Evolutionary conservation across 2,113 vertebrate genomes (phyloP).

Genomic region (Otis tarda): DNA sequence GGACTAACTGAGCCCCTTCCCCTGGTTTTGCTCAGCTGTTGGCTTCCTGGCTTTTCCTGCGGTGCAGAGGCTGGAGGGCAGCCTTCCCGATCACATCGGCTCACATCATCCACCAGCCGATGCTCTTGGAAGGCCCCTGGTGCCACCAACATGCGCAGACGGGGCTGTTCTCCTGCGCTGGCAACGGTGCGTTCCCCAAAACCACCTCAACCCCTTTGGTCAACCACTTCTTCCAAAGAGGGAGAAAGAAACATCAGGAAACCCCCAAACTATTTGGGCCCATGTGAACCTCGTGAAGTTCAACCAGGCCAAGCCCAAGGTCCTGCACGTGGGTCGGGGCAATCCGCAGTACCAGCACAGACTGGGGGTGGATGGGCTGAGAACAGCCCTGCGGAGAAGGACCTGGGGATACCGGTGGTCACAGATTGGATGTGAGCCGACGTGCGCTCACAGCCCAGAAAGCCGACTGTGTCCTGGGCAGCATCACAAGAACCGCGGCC

Average conservation of each 20-base stretch:
- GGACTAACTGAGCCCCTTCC: background rate
- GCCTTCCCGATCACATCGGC: background rate
- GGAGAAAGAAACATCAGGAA: background rate
- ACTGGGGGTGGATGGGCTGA: background rate
- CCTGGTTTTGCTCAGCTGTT: background rate
- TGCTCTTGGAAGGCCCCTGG: background rate
- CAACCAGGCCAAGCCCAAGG: background rate
- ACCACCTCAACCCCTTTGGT: background rate
- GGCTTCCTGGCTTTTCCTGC: background rate
- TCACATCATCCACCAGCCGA: background rate
- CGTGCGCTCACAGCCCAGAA: background rate
- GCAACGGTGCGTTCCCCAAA: background rate
- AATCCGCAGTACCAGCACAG: background rate
- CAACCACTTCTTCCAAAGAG: background rate
- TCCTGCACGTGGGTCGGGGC: background rate
- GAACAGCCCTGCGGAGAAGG: background rate
- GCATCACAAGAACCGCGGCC: background rate
- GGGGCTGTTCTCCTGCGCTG: background rate
- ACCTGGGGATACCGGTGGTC: background rate
- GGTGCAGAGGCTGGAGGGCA: background rate
- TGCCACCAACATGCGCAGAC: background rate
- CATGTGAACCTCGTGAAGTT: background rate
- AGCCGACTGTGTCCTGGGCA: rapidly evolving
- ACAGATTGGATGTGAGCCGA: background rate
- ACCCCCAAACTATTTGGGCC: background rate